Evolutionary conservation across 64 coral and sea anemone species (phyloP).

Genomic region (Astreopora myriophthalma): DNA sequence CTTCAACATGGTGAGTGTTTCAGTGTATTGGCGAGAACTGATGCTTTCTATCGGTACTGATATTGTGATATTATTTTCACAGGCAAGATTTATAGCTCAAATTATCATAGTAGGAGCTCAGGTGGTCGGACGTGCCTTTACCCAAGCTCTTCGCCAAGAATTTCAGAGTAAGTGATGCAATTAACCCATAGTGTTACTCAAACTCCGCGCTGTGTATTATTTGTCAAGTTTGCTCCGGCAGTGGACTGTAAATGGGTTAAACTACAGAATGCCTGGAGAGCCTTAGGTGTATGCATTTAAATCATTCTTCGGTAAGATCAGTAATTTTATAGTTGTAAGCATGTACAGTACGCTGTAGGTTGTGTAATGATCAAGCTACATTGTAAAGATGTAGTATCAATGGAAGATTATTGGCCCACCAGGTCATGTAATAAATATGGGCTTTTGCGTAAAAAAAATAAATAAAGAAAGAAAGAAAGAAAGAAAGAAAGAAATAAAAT

Average conservation of each 20-base stretch:
- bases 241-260: neutral
- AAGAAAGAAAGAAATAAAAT: too few species aligned
- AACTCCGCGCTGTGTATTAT: neutral
- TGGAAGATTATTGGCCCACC: too few species aligned
- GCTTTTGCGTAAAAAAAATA: too few species aligned
- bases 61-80: neutral
- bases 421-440: too few species aligned
- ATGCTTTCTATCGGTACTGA: neutral
- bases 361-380: too few species aligned
- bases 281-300: too few species aligned
- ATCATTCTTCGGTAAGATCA: too few species aligned
- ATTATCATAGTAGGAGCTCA: conserved; percentile 96
- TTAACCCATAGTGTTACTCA: neutral
- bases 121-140: conserved; percentile 92
- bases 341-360: too few species aligned
- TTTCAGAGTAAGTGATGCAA: conserved; percentile 95
- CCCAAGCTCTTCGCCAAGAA: conserved; percentile 94
- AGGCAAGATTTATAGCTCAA: conserved; percentile 98
- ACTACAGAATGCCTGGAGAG: neutral
- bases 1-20: conserved; percentile 10
- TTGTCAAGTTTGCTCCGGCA: neutral
- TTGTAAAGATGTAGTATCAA: too few species aligned
- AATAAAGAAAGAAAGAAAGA: too few species aligned
- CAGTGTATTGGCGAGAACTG: neutral
- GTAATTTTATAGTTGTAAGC: too few species aligned